Conservation (phyloP, 2,797 vertebrate genomes). For the Acridotheres tristis region DNA sequence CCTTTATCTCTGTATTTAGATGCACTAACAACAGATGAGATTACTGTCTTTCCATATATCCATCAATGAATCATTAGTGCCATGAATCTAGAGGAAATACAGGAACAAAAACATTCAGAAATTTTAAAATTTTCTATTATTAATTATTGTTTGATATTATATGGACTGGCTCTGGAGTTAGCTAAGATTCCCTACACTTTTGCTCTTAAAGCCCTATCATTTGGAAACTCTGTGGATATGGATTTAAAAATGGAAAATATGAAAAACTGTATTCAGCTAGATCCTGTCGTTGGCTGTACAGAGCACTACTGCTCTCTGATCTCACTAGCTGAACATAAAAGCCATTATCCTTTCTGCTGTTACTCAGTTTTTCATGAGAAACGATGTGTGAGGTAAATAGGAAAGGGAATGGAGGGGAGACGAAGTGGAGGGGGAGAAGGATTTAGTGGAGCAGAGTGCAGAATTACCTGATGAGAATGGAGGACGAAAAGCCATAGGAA, state of each 20-base stretch:
- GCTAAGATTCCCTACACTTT: not conserved
- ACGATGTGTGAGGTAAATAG: conserved; percentile 15
- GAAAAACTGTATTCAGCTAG: conserved; percentile 12
- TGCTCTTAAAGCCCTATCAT: not conserved
- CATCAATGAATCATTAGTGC: not conserved
- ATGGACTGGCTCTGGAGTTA: not conserved
- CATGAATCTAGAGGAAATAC: not conserved
- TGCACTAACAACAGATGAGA: not conserved
- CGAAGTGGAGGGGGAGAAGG: not conserved
- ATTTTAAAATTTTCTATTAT: not conserved
- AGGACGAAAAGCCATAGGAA: not conserved
- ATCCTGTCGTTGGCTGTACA: not conserved
- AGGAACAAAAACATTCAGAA: not conserved
- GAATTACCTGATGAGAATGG: not conserved
- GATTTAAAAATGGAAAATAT: conserved; percentile 48
- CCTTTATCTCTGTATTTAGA: not conserved
- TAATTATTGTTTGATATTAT: not conserved
- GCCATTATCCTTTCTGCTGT: conserved; percentile 1
- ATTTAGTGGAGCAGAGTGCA: not conserved
- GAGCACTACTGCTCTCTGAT: conserved; percentile 22
- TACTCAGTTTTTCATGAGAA: not conserved
- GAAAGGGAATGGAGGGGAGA: not conserved
- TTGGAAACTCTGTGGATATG: not conserved
- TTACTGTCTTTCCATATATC: not conserved
- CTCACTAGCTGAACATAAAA: conserved; percentile 34